phyloP scores from a whole-genome alignment of 2,797 vertebrate species.

The Ficedula albicollis region DNA sequence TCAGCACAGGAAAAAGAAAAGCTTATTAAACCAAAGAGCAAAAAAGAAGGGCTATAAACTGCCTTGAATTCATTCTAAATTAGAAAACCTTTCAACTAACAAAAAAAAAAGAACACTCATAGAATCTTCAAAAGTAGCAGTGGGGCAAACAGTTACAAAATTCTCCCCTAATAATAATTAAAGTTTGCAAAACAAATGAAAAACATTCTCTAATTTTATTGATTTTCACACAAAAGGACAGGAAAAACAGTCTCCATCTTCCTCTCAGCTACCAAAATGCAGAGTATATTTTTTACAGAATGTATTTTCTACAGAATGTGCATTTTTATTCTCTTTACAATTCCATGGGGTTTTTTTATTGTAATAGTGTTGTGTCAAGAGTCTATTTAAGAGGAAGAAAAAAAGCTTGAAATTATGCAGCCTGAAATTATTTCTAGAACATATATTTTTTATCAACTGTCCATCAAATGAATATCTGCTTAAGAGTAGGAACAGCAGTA shows the following conservation, averaged over 20 bases:
- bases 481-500: neutral
- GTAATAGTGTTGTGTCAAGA: neutral
- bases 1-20: neutral
- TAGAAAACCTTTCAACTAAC: neutral
- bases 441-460: neutral
- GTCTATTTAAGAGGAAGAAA: neutral
- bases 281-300: neutral
- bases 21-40: neutral
- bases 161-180: neutral
- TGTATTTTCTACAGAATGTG: neutral
- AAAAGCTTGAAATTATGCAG: neutral
- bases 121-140: neutral
- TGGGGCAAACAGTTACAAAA: neutral
- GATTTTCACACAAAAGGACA: neutral
- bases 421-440: neutral
- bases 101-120: neutral
- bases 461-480: neutral
- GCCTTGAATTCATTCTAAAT: neutral
- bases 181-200: neutral
- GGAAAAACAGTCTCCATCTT: neutral
- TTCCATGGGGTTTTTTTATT: neutral
- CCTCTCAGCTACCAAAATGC: neutral
- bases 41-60: neutral
- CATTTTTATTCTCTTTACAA: neutral
- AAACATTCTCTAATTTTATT: neutral